These are phyloP conservation scores for Drosophila mimetica DNA, from an alignment of 2,888 invertebrate species.

Conservation along the genomic window DNA sequence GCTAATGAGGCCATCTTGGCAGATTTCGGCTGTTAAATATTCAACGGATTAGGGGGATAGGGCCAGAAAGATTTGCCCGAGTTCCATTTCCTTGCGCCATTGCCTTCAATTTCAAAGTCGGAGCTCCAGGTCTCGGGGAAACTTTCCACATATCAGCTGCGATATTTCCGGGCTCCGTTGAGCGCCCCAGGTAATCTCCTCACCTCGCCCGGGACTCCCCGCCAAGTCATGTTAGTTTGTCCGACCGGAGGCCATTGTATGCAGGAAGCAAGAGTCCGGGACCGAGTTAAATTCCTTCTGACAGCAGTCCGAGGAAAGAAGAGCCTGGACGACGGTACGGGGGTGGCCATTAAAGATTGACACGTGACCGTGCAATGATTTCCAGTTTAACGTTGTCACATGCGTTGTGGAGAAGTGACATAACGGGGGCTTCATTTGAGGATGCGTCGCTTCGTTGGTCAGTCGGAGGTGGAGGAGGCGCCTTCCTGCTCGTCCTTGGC, in stretches of 20 bases:
- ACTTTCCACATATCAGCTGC: conserved; percentile 31
- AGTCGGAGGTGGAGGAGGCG: conserved; percentile 7
- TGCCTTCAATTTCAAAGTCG: conserved; percentile 34
- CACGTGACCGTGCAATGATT: conserved; percentile 84
- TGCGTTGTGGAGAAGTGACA: conserved; percentile 53
- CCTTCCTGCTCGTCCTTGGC: conserved; percentile 1
- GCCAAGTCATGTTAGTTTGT: conserved; percentile 55
- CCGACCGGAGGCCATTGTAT: conserved; percentile 54
- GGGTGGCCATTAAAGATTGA: conserved; percentile 75
- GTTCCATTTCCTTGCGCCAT: conserved; percentile 8
- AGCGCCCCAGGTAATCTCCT: conserved; percentile 48
- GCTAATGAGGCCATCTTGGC: conserved; percentile 24
- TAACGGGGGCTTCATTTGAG: conserved; percentile 53
- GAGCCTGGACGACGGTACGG: neutral
- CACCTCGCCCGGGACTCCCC: conserved; percentile 22
- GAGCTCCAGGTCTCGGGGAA: neutral
- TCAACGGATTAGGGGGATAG: conserved; percentile 26
- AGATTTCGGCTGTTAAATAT: conserved; percentile 32
- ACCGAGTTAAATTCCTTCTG: conserved; percentile 70
- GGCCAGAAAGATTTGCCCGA: neutral
- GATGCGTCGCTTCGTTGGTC: conserved; percentile 32
- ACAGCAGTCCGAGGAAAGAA: conserved; percentile 53
- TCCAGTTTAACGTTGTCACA: conserved; percentile 80
- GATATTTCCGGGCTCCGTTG: conserved; percentile 35
- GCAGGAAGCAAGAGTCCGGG: conserved; percentile 33